Evolutionary conservation across 2,113 vertebrate genomes (phyloP).

Genomic region (Lathamus discolor): DNA sequence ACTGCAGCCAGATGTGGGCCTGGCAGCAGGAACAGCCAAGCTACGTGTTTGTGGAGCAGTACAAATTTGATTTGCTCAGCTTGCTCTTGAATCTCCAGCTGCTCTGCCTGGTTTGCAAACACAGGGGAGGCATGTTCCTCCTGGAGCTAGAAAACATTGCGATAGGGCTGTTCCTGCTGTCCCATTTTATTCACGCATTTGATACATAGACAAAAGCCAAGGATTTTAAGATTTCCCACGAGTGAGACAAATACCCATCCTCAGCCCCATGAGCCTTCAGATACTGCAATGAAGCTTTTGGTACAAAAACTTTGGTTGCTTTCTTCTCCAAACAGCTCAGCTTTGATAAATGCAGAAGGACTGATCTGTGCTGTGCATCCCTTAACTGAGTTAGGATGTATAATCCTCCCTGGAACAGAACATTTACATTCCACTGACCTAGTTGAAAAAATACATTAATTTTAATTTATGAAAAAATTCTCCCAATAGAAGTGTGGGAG

Average conservation of each 20-base stretch:
- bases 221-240: not conserved
- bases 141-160: not conserved
- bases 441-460: conserved; percentile 69
- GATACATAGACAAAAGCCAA: not conserved
- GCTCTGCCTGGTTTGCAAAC: not conserved
- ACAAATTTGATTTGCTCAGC: not conserved
- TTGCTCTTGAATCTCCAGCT: not conserved
- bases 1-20: not conserved
- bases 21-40: not conserved
- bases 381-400: conserved; percentile 37
- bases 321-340: conserved; percentile 3
- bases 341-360: conserved; percentile 47
- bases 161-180: not conserved
- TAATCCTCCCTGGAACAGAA: conserved; percentile 64
- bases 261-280: not conserved
- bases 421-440: conserved; percentile 71
- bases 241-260: not conserved
- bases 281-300: not conserved
- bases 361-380: conserved; percentile 26
- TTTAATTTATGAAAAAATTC: conserved; percentile 70
- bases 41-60: not conserved
- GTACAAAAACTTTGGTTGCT: conserved; percentile 8
- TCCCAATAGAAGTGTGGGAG: conserved; percentile 12
- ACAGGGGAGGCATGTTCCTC: not conserved
- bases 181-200: not conserved